These are phyloP conservation scores for Enoplosus armatus DNA, from an alignment of 2,797 vertebrate species.

Conservation along the genomic window DNA sequence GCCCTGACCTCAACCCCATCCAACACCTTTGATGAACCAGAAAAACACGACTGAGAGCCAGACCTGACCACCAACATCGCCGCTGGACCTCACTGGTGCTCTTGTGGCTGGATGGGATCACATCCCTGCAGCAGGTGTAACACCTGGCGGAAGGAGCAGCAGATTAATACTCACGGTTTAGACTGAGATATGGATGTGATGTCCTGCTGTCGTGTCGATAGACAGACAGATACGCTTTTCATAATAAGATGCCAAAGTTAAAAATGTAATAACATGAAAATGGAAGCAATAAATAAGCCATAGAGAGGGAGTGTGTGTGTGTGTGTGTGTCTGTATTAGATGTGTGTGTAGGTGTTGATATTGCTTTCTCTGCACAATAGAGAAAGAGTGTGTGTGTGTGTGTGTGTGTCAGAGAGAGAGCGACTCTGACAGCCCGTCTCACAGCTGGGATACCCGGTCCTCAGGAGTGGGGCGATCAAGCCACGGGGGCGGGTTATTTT, in stretches of 20 bases:
- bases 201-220: background rate
- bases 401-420: constrained; percentile 28
- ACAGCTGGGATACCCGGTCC: constrained; percentile 73
- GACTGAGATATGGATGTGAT: no score
- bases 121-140: background rate
- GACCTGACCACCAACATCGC: background rate
- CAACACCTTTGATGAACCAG: background rate
- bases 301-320: background rate
- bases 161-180: no score
- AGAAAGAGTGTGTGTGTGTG: constrained; percentile 19
- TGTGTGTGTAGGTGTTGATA: constrained; percentile 26
- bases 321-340: constrained; percentile 15
- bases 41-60: background rate
- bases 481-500: constrained; percentile 71
- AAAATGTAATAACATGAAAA: constrained; percentile 16
- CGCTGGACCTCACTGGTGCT: background rate
- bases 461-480: constrained; percentile 56
- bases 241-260: background rate
- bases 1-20: background rate
- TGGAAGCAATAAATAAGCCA: constrained; percentile 18
- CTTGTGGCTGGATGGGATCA: background rate
- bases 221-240: background rate
- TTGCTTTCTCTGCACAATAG: constrained; percentile 16
- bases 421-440: constrained; percentile 60
- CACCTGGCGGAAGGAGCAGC: background rate